Conservation (phyloP, 2,113 vertebrate genomes). For the Neolamprologus sp. region DNA sequence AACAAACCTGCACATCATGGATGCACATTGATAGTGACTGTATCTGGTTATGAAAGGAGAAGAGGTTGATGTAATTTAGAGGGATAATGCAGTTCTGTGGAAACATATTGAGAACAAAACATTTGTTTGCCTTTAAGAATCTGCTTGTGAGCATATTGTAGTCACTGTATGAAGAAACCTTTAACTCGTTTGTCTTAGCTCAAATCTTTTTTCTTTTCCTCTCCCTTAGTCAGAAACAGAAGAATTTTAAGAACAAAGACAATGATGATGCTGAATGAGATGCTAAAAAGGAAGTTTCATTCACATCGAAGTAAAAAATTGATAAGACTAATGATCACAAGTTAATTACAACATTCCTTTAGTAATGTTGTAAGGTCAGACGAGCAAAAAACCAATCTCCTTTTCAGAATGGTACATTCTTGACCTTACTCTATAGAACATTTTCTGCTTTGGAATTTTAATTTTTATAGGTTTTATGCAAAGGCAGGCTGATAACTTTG, state of each 20-base stretch:
- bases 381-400: background rate
- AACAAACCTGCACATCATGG: background rate
- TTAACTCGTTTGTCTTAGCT: background rate
- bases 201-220: background rate
- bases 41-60: background rate
- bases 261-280: background rate
- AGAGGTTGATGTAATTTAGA: background rate
- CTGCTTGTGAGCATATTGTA: background rate
- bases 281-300: background rate
- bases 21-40: background rate
- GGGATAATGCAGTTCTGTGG: background rate
- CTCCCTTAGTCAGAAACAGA: background rate
- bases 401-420: background rate
- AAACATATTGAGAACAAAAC: background rate
- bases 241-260: background rate
- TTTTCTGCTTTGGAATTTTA: background rate
- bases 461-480: background rate
- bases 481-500: background rate
- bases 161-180: background rate
- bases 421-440: background rate
- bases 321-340: background rate
- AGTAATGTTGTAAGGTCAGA: background rate
- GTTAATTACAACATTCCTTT: background rate
- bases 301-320: background rate
- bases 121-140: background rate